Percentiles rank a stretch among this genome's conserved stretches.
phyloP scores from a whole-genome alignment of 2,797 vertebrate species.

The Peromyscus melanophrys region DNA sequence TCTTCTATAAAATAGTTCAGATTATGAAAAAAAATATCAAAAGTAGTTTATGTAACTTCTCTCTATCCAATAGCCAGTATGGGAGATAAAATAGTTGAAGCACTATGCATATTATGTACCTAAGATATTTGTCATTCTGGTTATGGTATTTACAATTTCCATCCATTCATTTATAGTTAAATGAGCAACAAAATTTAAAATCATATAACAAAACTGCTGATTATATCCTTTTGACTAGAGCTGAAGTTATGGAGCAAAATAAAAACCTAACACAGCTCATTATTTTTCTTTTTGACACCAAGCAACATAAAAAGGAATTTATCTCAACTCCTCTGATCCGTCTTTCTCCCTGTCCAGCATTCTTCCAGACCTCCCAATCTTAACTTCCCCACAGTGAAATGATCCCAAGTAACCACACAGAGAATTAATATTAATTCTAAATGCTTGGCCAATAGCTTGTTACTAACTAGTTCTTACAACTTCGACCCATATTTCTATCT shows the following conservation, averaged over 20 bases:
- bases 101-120: not conserved
- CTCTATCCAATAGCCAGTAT: not conserved
- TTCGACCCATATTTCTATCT: not conserved
- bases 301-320: not conserved
- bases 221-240: constrained; percentile 27
- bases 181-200: constrained; percentile 37
- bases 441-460: not conserved
- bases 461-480: not conserved
- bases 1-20: not conserved
- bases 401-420: not conserved
- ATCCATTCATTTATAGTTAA: not conserved
- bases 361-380: not conserved
- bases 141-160: constrained; percentile 41
- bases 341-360: not conserved
- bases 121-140: not conserved
- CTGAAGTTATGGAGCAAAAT: constrained; percentile 42
- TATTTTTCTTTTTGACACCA: constrained; percentile 32
- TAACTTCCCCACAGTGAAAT: not conserved
- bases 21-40: constrained; percentile 15
- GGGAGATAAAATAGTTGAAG: constrained; percentile 24
- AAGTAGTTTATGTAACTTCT: constrained; percentile 36
- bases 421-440: not conserved
- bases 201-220: not conserved
- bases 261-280: not conserved
- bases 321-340: not conserved